phyloP scores from a whole-genome alignment of 2,797 vertebrate species.

The Intellagama lesueurii region DNA sequence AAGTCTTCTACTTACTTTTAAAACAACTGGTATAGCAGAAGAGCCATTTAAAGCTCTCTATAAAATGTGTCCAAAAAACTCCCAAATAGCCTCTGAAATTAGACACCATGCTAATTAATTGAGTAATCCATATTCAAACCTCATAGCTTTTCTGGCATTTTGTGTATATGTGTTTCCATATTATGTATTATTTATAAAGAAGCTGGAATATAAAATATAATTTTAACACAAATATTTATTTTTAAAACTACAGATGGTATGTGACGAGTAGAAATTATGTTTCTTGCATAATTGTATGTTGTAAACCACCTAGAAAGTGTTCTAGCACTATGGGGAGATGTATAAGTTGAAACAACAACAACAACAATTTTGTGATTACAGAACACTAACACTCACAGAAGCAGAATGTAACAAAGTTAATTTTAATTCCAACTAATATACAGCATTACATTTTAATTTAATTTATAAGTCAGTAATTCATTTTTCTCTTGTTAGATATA shows the following conservation, averaged over 20 bases:
- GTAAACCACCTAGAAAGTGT: no score
- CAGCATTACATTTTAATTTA: conserved; percentile 40
- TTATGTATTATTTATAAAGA: no score
- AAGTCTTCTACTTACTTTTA: conserved; percentile 2
- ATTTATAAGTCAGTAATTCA: neutral
- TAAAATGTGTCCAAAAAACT: no score
- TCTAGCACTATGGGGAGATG: no score
- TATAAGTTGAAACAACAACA: no score
- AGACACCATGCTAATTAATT: neutral
- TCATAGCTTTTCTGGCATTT: neutral
- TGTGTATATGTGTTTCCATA: no score
- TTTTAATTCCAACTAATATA: conserved; percentile 37
- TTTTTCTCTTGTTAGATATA: conserved; percentile 41
- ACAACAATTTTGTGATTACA: neutral
- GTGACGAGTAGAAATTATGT: no score
- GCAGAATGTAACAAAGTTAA: neutral
- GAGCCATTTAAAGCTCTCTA: neutral
- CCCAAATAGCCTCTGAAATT: neutral
- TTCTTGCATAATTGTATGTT: no score
- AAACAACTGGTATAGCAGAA: neutral
- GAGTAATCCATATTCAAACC: neutral
- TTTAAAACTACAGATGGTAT: no score
- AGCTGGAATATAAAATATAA: no score
- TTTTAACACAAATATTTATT: no score
- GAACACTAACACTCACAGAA: conserved; percentile 15